phyloP scores from a whole-genome alignment of 2,797 vertebrate species.

The Mus caroli region DNA sequence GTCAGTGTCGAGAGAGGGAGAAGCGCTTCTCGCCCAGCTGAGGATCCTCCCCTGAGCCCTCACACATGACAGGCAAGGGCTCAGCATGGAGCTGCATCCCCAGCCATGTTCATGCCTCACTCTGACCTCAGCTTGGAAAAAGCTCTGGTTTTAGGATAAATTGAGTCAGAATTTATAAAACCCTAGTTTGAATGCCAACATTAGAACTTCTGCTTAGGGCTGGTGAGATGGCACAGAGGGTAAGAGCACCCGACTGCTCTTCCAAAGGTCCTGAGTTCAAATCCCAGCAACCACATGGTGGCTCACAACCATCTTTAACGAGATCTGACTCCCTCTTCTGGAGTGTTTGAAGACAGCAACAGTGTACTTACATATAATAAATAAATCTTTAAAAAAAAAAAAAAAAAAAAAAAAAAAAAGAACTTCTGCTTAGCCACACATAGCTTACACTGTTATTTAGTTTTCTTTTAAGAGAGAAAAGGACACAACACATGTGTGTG shows the following conservation, averaged over 20 bases:
- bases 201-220: neutral
- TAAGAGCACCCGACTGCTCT: no score
- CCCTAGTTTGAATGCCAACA: neutral
- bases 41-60: neutral
- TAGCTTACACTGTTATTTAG: neutral
- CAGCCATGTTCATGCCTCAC: neutral
- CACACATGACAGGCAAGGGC: neutral
- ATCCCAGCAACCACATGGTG: no score
- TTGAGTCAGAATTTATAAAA: conserved; percentile 51
- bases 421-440: neutral
- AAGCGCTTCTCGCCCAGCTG: neutral
- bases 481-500: neutral
- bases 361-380: no score
- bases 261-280: no score
- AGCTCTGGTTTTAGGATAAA: neutral
- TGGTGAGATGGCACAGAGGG: no score
- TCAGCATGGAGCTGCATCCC: neutral
- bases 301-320: no score
- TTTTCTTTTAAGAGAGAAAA: conserved; percentile 19
- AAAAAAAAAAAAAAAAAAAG: no score
- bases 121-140: conserved; percentile 22
- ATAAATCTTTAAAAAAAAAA: no score
- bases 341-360: no score
- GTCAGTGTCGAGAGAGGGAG: neutral
- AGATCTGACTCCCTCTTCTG: no score